Evolutionary conservation across 2,797 vertebrate genomes (phyloP).

Genomic region (Lagorchestes hirsutus): DNA sequence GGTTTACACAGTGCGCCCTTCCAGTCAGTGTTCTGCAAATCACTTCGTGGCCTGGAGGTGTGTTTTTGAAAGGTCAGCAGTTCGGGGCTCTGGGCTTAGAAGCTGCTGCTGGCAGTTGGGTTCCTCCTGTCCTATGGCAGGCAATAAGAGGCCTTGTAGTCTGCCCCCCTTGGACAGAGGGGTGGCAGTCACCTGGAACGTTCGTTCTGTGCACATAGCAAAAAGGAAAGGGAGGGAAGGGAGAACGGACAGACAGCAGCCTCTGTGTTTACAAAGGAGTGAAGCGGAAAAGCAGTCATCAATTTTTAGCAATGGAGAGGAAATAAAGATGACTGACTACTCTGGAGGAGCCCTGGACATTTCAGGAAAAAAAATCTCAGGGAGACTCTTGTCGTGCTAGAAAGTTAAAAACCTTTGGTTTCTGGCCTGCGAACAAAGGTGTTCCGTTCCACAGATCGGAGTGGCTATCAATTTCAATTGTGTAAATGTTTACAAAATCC

Average conservation of each 20-base stretch:
- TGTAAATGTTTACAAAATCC: constrained; percentile 45
- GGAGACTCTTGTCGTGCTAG: background rate
- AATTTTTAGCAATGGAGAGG: background rate
- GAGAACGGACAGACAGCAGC: background rate
- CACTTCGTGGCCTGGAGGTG: background rate
- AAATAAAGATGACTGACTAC: background rate
- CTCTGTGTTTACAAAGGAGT: background rate
- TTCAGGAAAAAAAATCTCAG: background rate
- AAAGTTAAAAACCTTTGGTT: background rate
- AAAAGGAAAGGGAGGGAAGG: background rate
- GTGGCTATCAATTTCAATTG: constrained; percentile 1
- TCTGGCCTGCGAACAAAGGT: background rate
- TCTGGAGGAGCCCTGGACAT: background rate
- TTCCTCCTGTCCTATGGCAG: background rate
- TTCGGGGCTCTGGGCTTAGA: background rate
- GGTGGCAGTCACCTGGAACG: background rate
- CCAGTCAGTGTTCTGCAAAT: background rate
- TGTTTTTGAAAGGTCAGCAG: background rate
- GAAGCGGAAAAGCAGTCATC: background rate
- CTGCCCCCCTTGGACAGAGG: background rate
- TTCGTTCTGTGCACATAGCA: background rate
- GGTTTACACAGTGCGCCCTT: background rate
- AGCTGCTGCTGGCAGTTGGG: background rate
- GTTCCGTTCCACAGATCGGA: background rate
- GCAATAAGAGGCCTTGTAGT: no score